Evolutionary conservation across 1,140 invertebrate species (phyloP).

Genomic region (Diploscapter pachys): DNA sequence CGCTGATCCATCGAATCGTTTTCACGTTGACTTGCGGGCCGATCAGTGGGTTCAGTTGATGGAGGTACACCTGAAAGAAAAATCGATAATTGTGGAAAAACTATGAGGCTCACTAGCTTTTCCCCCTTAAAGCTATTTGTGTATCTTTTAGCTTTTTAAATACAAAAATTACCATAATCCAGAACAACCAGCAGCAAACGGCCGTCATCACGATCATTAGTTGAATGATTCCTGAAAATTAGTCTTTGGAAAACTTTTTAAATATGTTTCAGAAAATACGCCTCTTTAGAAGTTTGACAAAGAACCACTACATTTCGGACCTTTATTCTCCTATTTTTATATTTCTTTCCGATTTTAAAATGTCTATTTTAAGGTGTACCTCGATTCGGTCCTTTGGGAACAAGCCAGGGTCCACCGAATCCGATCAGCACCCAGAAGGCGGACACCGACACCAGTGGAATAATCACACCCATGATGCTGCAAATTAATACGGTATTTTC

Average conservation of each 20-base stretch:
- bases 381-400: constrained; percentile 56
- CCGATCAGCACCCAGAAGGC: constrained; percentile 56
- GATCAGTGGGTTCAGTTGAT: constrained; percentile 57
- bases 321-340: background rate
- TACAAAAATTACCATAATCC: constrained; percentile 40
- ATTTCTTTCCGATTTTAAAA: background rate
- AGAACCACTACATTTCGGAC: too few species aligned
- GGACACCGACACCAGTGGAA: constrained; percentile 54
- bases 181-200: constrained; percentile 58
- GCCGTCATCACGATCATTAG: constrained; percentile 58
- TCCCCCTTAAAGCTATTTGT: too few species aligned
- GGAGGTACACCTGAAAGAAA: constrained; percentile 51
- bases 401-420: constrained; percentile 54
- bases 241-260: constrained; percentile 1
- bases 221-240: constrained; percentile 54
- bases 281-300: too few species aligned
- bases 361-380: constrained; percentile 36
- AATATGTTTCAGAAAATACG: background rate
- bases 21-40: constrained; percentile 58
- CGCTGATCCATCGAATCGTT: constrained; percentile 55
- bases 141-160: background rate
- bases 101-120: background rate
- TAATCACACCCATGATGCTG: constrained; percentile 49
- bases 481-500: background rate
- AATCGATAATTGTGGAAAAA: background rate